Base-by-base conservation (phyloP, 2,888 invertebrate species). In the Dolichomitus sp. region DNA sequence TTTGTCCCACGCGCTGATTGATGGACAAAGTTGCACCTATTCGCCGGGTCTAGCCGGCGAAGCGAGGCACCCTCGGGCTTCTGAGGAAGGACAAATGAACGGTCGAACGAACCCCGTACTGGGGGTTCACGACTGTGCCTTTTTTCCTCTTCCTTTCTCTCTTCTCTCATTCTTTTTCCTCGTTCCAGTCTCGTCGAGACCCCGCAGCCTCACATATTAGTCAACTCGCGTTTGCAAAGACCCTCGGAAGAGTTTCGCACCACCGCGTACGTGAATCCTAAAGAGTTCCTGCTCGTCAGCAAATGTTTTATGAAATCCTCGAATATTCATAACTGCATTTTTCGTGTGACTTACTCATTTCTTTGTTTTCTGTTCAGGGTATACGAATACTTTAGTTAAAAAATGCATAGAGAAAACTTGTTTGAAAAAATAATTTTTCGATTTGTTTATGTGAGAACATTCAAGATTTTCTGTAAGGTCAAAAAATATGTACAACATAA, bases 21-120 rank as follows among this genome's bases (percentile, higher is more conserved):
- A 87, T 87, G 86, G 84, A 82, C 86, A 85, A 87, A 87, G 79
- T 86, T 87, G 84, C 82, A 84, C 65, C 82, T 74, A 78, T 65
- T 69, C 76, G 77, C 70, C 73, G 81, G 68, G 78, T 85, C 74
- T 84, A 73, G 59, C 57, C 82, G 63, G 72, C 80, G 74, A 72
- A 73, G 82, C 83, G 74, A 54, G 80, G 12, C 40, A 68, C 77
- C 80, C 76, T 73, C 73, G 76, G 73, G 76, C 72, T 72, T 83
- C 63, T 50, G 76, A 27, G 69, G 72, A 63, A 69, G 76, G 83
- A 80, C 83, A 74, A 83, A 81, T 81, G 69, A 78, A 81, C 77
- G 77, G 66, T 70, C 78, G 75, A 82, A 74, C 80, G 80, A 74
- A 68, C 54, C 42, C 54, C 76, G 57, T 23, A 48, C 70, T 19